Percentiles rank a stretch among this genome's conserved stretches.
Conservation (phyloP, 2,888 invertebrate genomes). For the Apodemia hepburni region DNA sequence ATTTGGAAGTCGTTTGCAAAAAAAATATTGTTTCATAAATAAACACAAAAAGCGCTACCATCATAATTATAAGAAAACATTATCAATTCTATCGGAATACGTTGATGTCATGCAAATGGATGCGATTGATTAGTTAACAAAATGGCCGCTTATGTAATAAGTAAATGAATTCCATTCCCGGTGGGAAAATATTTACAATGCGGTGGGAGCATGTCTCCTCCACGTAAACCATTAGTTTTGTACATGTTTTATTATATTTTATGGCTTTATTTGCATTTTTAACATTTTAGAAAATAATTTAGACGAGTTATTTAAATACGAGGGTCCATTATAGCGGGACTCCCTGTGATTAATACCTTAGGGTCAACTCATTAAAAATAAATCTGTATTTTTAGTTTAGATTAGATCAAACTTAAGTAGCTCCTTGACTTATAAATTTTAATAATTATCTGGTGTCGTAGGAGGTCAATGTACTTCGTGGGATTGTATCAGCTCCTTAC, state of each 20-base stretch:
- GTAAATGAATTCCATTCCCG: conserved; percentile 21
- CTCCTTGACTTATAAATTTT: no score
- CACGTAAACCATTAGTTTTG: background rate
- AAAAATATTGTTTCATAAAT: no score
- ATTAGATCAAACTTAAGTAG: background rate
- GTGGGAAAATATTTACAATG: conserved; percentile 20
- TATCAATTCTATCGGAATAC: conserved; percentile 12
- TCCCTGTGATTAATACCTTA: background rate
- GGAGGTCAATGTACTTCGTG: no score
- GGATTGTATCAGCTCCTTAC: no score
- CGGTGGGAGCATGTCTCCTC: background rate
- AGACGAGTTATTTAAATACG: background rate
- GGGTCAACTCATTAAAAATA: background rate
- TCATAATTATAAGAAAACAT: conserved; percentile 2
- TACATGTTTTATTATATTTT: background rate
- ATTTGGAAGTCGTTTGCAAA: no score
- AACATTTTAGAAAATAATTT: background rate
- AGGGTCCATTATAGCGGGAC: background rate
- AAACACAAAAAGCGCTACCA: background rate
- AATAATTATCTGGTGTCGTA: no score
- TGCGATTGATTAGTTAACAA: conserved; percentile 17
- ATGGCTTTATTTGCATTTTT: background rate
- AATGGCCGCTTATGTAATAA: conserved; percentile 22
- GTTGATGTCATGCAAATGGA: conserved; percentile 19
- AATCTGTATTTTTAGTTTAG: background rate